phyloP scores from a whole-genome alignment of 2,888 invertebrate genomes.

The Lamellibrachia satsuma region DNA sequence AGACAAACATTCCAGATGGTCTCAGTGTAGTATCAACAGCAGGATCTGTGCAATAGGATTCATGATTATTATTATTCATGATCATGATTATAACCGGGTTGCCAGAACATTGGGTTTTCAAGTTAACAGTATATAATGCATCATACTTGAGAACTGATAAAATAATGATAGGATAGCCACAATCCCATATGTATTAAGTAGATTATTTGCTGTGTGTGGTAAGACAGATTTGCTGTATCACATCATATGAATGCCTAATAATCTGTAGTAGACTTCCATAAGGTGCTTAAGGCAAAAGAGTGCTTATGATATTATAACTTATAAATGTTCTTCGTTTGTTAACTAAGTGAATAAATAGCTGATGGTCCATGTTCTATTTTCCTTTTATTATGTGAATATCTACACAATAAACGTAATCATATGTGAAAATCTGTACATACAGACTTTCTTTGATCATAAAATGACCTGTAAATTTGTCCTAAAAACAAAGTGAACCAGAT shows the following conservation, averaged over 20 bases:
- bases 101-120: background rate
- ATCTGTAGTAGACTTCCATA: background rate
- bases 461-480: background rate
- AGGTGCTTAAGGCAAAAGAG: background rate
- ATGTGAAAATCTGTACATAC: background rate
- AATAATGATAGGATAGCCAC: background rate
- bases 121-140: background rate
- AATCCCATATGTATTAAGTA: background rate
- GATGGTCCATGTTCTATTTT: background rate
- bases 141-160: background rate
- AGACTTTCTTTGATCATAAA: slow-evolving; percentile 4
- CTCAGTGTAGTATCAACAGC: background rate
- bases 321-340: background rate
- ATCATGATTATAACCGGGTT: background rate
- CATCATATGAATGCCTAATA: background rate
- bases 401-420: background rate
- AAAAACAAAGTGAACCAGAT: background rate
- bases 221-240: background rate
- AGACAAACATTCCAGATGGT: slow-evolving; percentile 4
- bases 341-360: background rate
- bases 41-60: background rate
- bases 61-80: background rate
- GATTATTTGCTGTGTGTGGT: background rate
- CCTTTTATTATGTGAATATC: background rate
- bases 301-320: background rate